These are phyloP conservation scores for Deroptyus accipitrinus DNA, from an alignment of 2,113 vertebrate species.

Conservation along the genomic window DNA sequence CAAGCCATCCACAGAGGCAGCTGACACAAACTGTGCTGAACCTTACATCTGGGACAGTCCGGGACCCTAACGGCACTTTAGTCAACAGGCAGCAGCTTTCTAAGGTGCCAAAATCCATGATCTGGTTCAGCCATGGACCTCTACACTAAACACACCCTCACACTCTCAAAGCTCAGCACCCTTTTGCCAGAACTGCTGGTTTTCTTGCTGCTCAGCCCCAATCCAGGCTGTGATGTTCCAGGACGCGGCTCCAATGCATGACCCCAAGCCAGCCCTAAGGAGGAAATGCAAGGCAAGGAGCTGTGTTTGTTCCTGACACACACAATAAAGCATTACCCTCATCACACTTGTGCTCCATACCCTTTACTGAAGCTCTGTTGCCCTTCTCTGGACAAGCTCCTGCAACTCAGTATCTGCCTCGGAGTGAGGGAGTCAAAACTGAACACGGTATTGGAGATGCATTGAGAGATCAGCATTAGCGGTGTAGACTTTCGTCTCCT, in stretches of 20 bases:
- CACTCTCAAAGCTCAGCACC: neutral
- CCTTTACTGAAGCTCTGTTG: neutral
- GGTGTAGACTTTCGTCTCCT: neutral
- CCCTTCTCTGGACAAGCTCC: accelerated
- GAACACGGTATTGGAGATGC: accelerated
- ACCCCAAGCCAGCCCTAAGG: neutral
- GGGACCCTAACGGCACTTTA: too few species aligned
- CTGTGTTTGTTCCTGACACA: accelerated
- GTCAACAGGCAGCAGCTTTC: neutral
- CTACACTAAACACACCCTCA: neutral
- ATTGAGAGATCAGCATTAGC: accelerated
- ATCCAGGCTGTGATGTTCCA: neutral
- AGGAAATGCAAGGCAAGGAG: neutral
- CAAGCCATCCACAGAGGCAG: neutral
- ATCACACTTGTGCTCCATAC: neutral
- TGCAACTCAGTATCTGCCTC: neutral
- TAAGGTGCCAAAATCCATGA: neutral
- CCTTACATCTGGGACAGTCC: neutral
- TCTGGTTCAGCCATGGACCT: accelerated
- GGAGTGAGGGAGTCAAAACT: accelerated
- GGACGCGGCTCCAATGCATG: neutral
- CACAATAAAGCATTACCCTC: neutral
- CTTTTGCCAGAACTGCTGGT: neutral
- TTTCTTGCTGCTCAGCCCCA: neutral
- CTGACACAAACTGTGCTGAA: neutral